Evolutionary conservation across 2,113 vertebrate genomes (phyloP).

Genomic region (Lepus americanus): DNA sequence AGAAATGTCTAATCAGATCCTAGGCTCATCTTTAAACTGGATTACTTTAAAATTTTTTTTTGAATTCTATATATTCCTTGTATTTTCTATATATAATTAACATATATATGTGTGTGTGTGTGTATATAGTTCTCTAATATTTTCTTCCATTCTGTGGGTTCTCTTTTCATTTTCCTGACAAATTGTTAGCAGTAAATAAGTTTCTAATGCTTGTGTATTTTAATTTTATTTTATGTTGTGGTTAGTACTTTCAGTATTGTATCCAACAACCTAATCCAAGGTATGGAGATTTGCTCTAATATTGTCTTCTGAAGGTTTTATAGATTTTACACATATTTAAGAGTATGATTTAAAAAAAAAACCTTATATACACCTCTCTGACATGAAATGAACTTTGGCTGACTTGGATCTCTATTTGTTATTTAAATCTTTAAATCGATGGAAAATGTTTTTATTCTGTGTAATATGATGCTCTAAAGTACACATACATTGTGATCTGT

Average conservation of each 20-base stretch:
- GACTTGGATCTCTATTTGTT: background rate
- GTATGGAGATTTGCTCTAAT: background rate
- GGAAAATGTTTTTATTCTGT: too few relatives aligned
- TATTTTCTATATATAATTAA: background rate
- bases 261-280: background rate
- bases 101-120: background rate
- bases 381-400: background rate
- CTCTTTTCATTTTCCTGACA: constrained; percentile 6
- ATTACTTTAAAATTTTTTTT: background rate
- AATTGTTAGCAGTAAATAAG: background rate
- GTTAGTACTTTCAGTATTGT: background rate
- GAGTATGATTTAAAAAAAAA: too few relatives aligned
- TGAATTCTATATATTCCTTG: background rate
- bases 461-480: too few relatives aligned
- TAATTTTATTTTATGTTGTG: background rate
- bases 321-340: background rate
- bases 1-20: background rate
- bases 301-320: background rate
- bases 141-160: background rate
- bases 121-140: background rate
- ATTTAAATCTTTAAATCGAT: too few relatives aligned
- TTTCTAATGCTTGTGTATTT: background rate
- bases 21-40: background rate
- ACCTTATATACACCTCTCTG: background rate
- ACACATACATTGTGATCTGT: background rate